Evolutionary conservation across 2,888 invertebrate species (phyloP), one percentile per base, ranked within the genome.

Genomic region (Pegoplata infirma): DNA sequence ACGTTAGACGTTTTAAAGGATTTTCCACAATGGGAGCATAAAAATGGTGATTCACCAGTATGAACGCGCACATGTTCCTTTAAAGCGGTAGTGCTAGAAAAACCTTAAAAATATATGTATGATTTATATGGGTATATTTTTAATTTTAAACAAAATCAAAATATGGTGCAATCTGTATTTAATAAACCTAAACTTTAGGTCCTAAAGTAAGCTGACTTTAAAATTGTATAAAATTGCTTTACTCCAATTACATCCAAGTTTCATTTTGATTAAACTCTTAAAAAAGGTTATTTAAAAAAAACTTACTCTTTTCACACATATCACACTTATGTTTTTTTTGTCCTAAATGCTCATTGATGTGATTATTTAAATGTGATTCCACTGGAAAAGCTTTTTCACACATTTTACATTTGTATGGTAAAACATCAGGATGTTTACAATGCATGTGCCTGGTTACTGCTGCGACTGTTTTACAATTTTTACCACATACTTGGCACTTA

Each of bases 21-120:
- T 69, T 91, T 91, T 0, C 92, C 92, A 61, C 92, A 92, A 82
- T 91, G 86, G 0, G 92, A 90, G 82, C 92, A 92, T 4, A 92
- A 85, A 83, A 86, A 92, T 0, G 92, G 92, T 0, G 91, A 90
- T 82, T 92, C 92, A 0, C 91, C 91, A 1, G 84, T 86, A 82
- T 92, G 92, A 0, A 89, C 91, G 0, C 92, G 88, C 17, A 91
- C 83, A 82, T 92, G 92, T 80, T 92, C 92, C 66, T 91, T 92
- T 1, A 92, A 83, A 16, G 74, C 75, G 14, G 75, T 77, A 17
- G 55, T 73, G 21, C 78, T 72, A 25, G 66, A 67, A 56, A 82
- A 82, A 46, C 79, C 79, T 78, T 8, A 5, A 25, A 44, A 36
- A 16, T 47, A 28, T 16, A 14, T 21, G 28, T 40, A 21, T 59